A percentile compares a stretch with the other conserved stretches of the same genome.
Conservation (phyloP, 2,797 vertebrate species). For the Peromyscus nudipes region DNA sequence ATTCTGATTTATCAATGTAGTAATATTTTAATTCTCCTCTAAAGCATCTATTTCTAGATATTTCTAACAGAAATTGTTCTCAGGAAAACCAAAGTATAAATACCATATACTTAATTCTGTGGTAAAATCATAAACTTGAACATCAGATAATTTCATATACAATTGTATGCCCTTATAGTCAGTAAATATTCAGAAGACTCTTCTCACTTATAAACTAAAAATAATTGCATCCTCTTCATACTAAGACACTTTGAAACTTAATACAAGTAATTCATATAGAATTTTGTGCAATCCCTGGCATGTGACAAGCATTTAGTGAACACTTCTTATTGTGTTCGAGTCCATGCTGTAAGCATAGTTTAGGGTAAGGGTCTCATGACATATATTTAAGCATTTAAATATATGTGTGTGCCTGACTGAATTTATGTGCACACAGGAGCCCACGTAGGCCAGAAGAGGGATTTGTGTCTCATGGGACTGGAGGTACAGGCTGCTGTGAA, state of each 20-base stretch:
- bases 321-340: not conserved
- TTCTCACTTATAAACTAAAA: slow-evolving; percentile 40
- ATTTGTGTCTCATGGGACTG: not conserved
- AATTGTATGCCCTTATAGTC: not conserved
- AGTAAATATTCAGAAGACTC: slow-evolving; percentile 4
- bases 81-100: not conserved
- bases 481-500: not conserved
- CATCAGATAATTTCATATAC: not conserved
- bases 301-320: not conserved
- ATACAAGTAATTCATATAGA: not conserved
- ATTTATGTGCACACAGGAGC: not conserved
- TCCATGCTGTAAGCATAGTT: not conserved
- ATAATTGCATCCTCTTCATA: slow-evolving; percentile 5
- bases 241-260: slow-evolving; percentile 56
- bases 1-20: slow-evolving; percentile 44
- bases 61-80: slow-evolving; percentile 41
- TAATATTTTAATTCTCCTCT: slow-evolving; percentile 9
- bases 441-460: not conserved
- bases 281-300: not conserved
- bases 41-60: not conserved
- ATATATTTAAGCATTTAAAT: not conserved
- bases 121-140: not conserved
- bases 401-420: not conserved
- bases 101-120: slow-evolving; percentile 10
- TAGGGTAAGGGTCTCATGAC: not conserved